Conservation (phyloP, 2,888 invertebrate species). For the Microctonus aethiopoides region DNA sequence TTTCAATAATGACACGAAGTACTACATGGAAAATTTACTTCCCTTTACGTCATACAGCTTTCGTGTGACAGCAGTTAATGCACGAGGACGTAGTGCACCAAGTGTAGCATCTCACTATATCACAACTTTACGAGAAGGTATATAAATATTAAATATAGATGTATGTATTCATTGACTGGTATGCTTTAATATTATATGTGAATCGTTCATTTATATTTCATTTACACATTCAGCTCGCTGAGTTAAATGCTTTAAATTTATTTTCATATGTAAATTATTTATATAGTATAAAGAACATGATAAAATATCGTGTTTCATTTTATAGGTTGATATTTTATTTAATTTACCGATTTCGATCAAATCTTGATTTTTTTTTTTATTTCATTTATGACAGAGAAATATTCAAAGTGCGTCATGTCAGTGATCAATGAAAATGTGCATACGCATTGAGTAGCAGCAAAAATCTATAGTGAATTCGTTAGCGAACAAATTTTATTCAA, state of each 20-base stretch:
- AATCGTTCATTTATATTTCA: no score
- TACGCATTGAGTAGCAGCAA: background rate
- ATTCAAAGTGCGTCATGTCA: no score
- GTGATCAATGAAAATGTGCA: no score
- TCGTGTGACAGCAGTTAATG: constrained; percentile 78
- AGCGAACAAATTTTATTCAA: background rate
- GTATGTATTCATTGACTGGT: background rate
- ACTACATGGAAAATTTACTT: constrained; percentile 75
- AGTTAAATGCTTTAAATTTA: no score
- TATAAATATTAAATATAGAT: constrained; percentile 20
- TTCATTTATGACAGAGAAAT: no score
- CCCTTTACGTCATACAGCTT: constrained; percentile 84
- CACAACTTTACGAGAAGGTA: constrained; percentile 80
- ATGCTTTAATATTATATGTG: background rate
- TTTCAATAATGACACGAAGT: constrained; percentile 74
- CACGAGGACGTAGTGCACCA: constrained; percentile 76
- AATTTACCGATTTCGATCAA: no score
- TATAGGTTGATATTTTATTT: no score
- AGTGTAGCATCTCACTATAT: constrained; percentile 79
- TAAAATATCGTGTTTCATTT: no score
- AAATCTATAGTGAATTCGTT: background rate
- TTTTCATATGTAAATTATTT: no score
- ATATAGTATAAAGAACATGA: no score
- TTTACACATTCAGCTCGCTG: no score
- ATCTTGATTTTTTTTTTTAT: no score